Evolutionary conservation across 2,888 invertebrate genomes (phyloP).

Genomic region (Dasypolia templi): DNA sequence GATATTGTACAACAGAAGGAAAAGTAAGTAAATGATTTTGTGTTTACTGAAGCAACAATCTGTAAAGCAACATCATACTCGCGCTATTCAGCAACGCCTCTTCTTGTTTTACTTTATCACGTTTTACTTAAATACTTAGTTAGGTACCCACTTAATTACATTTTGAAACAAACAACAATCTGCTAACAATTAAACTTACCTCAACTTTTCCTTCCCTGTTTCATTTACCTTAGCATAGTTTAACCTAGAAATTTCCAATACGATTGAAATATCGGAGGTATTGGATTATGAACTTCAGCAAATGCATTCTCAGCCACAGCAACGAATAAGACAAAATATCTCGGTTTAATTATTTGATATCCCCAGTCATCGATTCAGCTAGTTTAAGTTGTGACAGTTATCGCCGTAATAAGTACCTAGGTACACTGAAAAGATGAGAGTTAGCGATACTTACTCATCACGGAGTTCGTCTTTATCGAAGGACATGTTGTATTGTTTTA

Average conservation of each 20-base stretch:
- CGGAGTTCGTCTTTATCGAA: conserved; percentile 92
- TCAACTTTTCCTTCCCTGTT: conserved; percentile 35
- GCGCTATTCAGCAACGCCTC: neutral
- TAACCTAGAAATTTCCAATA: neutral
- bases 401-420: conserved; percentile 11
- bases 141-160: neutral
- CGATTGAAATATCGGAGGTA: neutral
- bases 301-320: neutral
- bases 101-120: conserved; percentile 4
- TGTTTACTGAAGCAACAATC: conserved; percentile 52
- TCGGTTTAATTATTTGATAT: conserved; percentile 43
- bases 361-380: conserved; percentile 68
- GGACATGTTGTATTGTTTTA: conserved; percentile 83
- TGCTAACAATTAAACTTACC: conserved; percentile 36
- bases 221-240: conserved; percentile 19
- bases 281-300: neutral
- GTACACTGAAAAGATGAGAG: conserved; percentile 21
- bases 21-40: neutral
- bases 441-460: conserved; percentile 92
- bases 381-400: conserved; percentile 59
- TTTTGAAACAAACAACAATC: conserved; percentile 34
- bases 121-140: conserved; percentile 1
- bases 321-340: conserved; percentile 10
- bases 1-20: neutral
- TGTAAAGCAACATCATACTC: conserved; percentile 2